These are phyloP conservation scores for Caligus rogercresseyi DNA, from an alignment of 1,140 invertebrate genomes.

Conservation along the genomic window DNA sequence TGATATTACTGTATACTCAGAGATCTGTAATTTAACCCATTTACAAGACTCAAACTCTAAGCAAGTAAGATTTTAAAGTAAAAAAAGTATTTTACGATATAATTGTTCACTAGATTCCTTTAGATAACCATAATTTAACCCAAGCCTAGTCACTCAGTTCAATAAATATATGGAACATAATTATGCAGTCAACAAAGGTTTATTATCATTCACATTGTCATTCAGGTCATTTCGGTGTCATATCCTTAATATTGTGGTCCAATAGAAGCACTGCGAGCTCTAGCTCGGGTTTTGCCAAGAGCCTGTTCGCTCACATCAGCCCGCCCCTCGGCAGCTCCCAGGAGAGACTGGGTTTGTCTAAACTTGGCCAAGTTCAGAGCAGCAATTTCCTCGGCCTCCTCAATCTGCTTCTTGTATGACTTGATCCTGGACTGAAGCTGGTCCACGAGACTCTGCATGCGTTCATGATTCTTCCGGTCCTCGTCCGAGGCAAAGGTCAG, in stretches of 20 bases:
- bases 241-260: slow-evolving; percentile 7
- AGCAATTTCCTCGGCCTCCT: slow-evolving; percentile 45
- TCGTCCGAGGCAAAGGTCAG: slow-evolving; percentile 52
- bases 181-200: no score
- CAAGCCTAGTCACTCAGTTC: no score
- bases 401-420: slow-evolving; percentile 43
- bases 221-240: no score
- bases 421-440: slow-evolving; percentile 36
- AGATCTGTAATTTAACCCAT: no score
- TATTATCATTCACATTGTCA: no score
- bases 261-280: slow-evolving; percentile 23
- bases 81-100: no score
- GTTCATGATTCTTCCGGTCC: slow-evolving; percentile 91
- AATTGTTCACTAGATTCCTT: no score
- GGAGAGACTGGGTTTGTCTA: slow-evolving; percentile 37
- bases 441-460: slow-evolving; percentile 73
- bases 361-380: slow-evolving; percentile 42
- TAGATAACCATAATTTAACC: no score
- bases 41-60: no score
- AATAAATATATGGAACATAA: no score
- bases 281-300: slow-evolving; percentile 35
- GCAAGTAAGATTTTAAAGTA: no score
- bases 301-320: slow-evolving; percentile 35
- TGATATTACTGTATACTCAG: no score
- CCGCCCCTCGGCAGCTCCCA: slow-evolving; percentile 38